These are phyloP conservation scores for Anoplopoma fimbria DNA, from an alignment of 2,113 vertebrate species.

Conservation along the genomic window DNA sequence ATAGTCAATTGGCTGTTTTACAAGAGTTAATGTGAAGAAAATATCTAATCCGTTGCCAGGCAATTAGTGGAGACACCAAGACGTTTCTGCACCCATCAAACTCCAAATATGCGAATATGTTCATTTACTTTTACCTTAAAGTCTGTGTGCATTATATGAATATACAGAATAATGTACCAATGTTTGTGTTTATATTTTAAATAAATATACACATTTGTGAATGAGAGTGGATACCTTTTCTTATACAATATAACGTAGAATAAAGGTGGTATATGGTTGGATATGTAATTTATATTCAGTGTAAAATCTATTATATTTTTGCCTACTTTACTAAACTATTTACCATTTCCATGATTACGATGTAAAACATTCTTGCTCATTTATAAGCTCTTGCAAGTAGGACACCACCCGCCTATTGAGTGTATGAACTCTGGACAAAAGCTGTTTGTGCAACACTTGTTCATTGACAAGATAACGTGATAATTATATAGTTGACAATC, in stretches of 20 bases:
- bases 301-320: not conserved
- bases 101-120: too few species aligned
- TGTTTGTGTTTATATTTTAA: not conserved
- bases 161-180: not conserved
- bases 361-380: not conserved
- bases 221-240: not conserved
- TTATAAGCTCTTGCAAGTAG: not conserved
- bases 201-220: not conserved
- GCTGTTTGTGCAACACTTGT: not conserved
- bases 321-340: not conserved
- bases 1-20: not conserved
- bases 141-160: too few species aligned
- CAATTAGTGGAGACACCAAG: too few species aligned
- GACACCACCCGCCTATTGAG: not conserved
- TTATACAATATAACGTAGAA: too few species aligned
- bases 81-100: too few species aligned
- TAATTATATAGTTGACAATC: not conserved
- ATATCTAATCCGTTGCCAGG: not conserved
- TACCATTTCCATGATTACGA: not conserved
- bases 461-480: not conserved
- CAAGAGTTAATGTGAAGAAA: not conserved
- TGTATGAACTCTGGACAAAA: not conserved
- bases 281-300: not conserved
- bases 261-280: too few species aligned
- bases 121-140: too few species aligned